Conservation (phyloP, 2,797 vertebrate genomes). For the Crocodylus rhombifer region DNA sequence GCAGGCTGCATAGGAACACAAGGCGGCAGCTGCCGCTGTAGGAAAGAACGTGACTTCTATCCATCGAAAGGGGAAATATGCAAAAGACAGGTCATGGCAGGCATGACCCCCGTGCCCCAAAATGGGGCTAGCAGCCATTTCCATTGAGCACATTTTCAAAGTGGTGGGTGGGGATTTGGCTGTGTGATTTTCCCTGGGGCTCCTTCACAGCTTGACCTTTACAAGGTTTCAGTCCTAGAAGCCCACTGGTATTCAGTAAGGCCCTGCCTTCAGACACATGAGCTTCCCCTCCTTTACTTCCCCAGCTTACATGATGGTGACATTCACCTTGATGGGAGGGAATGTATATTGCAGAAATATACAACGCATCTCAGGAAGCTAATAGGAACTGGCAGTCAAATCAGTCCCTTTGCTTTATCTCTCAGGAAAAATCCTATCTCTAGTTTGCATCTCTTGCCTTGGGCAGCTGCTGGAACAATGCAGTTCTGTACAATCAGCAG, state of each 20-base stretch:
- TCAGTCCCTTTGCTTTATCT: not conserved
- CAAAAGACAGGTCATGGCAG: not conserved
- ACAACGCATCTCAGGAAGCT: not conserved
- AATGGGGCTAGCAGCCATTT: not conserved
- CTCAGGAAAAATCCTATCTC: not conserved
- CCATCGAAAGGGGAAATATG: not conserved
- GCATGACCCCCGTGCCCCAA: not conserved
- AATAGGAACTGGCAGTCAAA: not conserved
- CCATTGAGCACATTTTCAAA: not conserved
- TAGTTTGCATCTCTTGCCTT: not conserved
- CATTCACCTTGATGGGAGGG: not conserved
- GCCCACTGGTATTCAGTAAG: not conserved
- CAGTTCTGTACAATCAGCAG: constrained; percentile 2
- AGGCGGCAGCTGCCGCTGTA: not conserved
- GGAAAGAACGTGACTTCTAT: not conserved
- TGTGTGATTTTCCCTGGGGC: not conserved
- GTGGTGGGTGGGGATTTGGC: not conserved
- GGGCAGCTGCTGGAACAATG: not conserved
- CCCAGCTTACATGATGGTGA: not conserved
- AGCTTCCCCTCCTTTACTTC: not conserved
- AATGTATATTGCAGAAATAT: not conserved
- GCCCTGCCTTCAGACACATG: not conserved
- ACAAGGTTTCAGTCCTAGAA: not conserved
- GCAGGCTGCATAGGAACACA: not conserved
- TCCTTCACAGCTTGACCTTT: not conserved